Evolutionary conservation across 2,113 vertebrate species (phyloP).

Genomic region (Halcyon malimbica): DNA sequence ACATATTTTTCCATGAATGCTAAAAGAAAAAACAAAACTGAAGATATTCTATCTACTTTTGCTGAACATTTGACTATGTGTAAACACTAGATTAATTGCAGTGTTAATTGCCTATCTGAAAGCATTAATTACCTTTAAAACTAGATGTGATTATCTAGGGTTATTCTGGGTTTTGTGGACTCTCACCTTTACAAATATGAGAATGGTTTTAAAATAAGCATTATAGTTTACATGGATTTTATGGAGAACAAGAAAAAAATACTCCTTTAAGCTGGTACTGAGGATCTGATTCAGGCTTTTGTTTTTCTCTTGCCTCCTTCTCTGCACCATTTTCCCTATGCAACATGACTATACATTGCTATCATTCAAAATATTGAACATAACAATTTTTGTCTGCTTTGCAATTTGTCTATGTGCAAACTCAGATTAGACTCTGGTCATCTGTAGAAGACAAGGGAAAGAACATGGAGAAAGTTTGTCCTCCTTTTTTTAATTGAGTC

Average conservation of each 20-base stretch:
- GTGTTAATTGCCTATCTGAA: background rate
- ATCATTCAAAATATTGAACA: background rate
- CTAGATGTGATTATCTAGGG: background rate
- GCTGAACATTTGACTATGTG: background rate
- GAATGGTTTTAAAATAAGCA: background rate
- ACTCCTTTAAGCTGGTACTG: background rate
- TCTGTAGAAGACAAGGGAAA: background rate
- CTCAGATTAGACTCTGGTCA: background rate
- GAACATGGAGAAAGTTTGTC: background rate
- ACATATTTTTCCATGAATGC: background rate
- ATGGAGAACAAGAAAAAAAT: background rate
- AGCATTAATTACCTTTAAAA: slow-evolving; percentile 5
- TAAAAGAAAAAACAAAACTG: background rate
- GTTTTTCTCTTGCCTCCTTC: background rate
- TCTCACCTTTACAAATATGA: background rate
- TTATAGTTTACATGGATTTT: background rate
- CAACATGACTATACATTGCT: background rate
- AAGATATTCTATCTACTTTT: background rate
- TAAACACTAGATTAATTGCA: background rate
- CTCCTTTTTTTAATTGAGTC: background rate
- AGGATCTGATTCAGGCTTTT: background rate
- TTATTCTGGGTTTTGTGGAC: background rate
- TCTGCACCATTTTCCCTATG: background rate
- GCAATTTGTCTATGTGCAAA: background rate
- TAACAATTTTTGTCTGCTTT: background rate